Evolutionary conservation across 2,797 vertebrate genomes (phyloP), one percentile per base, ranked within the genome.

Genomic region (Thalassophryne amazonica): DNA sequence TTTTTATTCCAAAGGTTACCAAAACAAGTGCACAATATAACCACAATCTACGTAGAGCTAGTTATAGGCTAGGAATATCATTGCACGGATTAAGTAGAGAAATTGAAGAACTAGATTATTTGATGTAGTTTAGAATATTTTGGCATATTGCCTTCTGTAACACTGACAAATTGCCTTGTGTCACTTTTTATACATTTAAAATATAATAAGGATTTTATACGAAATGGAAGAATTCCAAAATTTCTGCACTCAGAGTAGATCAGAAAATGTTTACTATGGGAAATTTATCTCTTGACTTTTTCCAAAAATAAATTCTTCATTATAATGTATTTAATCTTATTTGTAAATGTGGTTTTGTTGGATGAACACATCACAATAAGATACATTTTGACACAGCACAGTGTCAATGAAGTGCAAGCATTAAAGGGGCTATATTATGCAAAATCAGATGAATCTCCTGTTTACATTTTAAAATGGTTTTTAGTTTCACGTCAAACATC

Each of bases 161-260:
- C 80, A 86, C 86, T 84, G 87, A 88, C 78, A 80, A 85, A 85
- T 79, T 88, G 88, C 90, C 87, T 89, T 89, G 88, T 90, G 85
- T 89, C 86, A 87, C 84, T 87, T 91, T 91, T 89, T 91, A 91
- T 90, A 89, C 80, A 48, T 86, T 84, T 76, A 82, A 86, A 74
- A 69, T 77, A 83, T 69, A 65, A 81, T 81, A 81, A 77, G 77
- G 81, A 86, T 89, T 92, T 91, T 89, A 86, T 88, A 90, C 78
- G 43, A 74, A 83, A 78, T 80, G 73, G 23, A 74, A 76, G 40
- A 78, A 76, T 72, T 69, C 30, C 68, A 75, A 78, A 73, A 84
- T 89, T 90, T 88, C 86, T 88, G 85, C 88, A 89, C 86, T 85
- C 86, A 80, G 40, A 73, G 64, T 69, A 73, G 75, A 83, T 66